Evolutionary conservation across 2,113 vertebrate species (phyloP).

Genomic region (Coptodon bakossiorum): DNA sequence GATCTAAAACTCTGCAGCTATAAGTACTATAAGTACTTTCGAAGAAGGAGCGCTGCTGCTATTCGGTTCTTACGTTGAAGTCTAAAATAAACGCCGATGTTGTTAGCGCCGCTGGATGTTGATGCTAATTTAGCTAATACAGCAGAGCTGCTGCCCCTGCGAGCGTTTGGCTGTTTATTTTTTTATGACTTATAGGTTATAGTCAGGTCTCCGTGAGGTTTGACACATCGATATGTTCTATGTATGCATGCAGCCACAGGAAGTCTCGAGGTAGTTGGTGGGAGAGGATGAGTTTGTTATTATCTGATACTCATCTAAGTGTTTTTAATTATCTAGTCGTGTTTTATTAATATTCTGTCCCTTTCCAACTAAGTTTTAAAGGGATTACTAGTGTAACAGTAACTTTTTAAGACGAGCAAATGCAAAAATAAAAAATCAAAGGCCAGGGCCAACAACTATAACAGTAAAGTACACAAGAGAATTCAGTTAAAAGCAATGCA

Average conservation of each 20-base stretch:
- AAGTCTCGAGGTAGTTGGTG: not conserved
- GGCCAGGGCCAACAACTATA: not conserved
- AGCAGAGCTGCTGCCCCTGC: not conserved
- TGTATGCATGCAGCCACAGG: not conserved
- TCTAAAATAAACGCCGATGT: not conserved
- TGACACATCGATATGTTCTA: not conserved
- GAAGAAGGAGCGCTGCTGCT: not conserved
- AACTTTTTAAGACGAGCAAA: not conserved
- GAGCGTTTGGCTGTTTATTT: not conserved
- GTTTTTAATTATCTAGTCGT: not conserved
- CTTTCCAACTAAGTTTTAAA: not conserved
- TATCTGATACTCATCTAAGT: not conserved
- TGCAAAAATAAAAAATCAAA: not conserved
- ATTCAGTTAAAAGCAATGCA: not conserved
- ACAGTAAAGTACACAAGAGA: not conserved
- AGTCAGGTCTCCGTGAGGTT: not conserved
- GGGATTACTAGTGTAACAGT: not conserved
- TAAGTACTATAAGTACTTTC: not conserved
- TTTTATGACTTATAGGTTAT: not conserved
- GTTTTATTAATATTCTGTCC: not conserved
- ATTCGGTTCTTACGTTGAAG: too few species aligned
- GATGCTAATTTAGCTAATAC: not conserved
- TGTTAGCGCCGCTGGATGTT: not conserved
- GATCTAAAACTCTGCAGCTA: not conserved
- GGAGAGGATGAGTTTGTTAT: not conserved